These are phyloP conservation scores for Athalia rosae DNA, from an alignment of 2,888 invertebrate genomes.

Conservation along the genomic window DNA sequence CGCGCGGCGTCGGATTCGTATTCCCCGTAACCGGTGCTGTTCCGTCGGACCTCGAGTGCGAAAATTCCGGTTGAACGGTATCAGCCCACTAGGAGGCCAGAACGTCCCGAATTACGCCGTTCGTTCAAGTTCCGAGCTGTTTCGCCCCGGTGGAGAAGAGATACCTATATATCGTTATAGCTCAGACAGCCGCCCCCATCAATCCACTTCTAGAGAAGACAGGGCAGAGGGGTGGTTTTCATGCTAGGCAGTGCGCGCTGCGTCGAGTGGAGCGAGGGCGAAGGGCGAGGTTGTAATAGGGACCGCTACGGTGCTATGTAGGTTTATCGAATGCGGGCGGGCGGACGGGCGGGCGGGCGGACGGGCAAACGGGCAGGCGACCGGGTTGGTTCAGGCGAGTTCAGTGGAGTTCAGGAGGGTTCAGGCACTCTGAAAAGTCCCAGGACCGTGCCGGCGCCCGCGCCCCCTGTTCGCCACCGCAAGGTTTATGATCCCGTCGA, in stretches of 20 bases:
- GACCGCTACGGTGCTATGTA: constrained; percentile 45
- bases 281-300: constrained; percentile 45
- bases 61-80: constrained; percentile 18
- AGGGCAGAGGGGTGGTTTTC: constrained; percentile 45
- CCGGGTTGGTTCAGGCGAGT: constrained; percentile 43
- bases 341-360: constrained; percentile 34
- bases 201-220: constrained; percentile 59
- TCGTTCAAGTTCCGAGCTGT: constrained; percentile 51
- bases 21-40: background rate
- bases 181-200: constrained; percentile 64
- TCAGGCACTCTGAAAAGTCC: constrained; percentile 67
- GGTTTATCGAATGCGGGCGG: constrained; percentile 44
- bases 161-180: constrained; percentile 56
- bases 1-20: background rate
- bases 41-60: constrained; percentile 12
- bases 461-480: constrained; percentile 63
- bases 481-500: constrained; percentile 65
- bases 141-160: constrained; percentile 54
- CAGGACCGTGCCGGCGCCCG: constrained; percentile 61
- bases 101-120: constrained; percentile 33
- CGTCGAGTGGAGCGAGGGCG: constrained; percentile 45
- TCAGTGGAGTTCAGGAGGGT: constrained; percentile 47
- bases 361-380: constrained; percentile 34
- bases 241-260: constrained; percentile 44
- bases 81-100: constrained; percentile 28